Percentiles rank a stretch among this genome's conserved stretches.
These are phyloP conservation scores for Neodiprion fabricii DNA, from an alignment of 1,140 invertebrate genomes.

Conservation along the genomic window DNA sequence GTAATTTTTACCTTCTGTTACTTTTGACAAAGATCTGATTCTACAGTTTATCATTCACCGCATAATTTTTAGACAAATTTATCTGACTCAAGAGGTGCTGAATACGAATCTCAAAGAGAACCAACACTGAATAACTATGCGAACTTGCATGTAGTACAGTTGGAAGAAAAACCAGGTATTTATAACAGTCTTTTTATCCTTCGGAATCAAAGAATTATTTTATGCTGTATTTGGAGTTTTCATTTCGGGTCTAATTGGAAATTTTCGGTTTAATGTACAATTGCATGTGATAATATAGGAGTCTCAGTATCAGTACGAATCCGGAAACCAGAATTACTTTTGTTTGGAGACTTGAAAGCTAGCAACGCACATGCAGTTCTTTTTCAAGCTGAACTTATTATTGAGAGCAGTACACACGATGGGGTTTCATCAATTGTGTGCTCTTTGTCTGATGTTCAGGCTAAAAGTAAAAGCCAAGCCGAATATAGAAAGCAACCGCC, in stretches of 20 bases:
- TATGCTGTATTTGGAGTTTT: neutral
- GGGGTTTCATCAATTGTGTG: conserved; percentile 71
- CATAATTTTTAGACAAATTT: neutral
- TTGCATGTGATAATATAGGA: conserved; percentile 50
- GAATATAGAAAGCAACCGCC: conserved; percentile 41
- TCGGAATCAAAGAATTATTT: neutral
- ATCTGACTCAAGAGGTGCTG: neutral
- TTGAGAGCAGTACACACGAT: conserved; percentile 75
- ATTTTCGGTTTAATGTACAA: no score
- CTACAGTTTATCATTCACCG: no score
- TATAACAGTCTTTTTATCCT: neutral
- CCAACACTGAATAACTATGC: neutral
- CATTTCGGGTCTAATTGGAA: neutral
- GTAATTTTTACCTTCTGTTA: no score
- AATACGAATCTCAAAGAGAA: neutral
- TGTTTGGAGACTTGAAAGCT: conserved; percentile 74
- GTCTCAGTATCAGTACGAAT: conserved; percentile 74
- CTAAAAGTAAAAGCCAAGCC: conserved; percentile 55
- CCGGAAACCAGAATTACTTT: conserved; percentile 79
- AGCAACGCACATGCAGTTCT: conserved; percentile 76
- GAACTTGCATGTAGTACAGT: neutral
- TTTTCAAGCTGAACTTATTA: conserved; percentile 74
- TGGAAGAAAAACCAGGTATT: neutral
- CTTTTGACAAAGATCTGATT: no score
- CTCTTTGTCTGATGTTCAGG: conserved; percentile 72